These are phyloP conservation scores for Drepanosiphum platanoidis DNA, from an alignment of 2,888 invertebrate genomes.

Conservation along the genomic window DNA sequence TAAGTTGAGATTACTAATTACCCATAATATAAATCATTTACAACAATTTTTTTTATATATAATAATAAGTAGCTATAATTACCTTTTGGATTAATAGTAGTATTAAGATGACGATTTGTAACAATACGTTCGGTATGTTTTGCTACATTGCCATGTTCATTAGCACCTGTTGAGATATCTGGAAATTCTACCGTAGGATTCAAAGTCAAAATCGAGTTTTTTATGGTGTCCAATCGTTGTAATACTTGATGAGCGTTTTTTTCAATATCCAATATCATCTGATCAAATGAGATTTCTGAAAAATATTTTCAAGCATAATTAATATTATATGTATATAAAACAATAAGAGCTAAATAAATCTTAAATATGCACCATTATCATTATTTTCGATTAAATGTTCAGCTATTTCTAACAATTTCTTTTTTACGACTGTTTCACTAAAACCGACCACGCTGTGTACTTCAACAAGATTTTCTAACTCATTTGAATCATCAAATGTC, in stretches of 20 bases:
- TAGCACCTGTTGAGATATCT: background rate
- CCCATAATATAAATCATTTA: background rate
- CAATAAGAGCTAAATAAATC: background rate
- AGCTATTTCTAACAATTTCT: slow-evolving; percentile 25
- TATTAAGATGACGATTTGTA: background rate
- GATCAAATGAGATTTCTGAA: slow-evolving; percentile 19
- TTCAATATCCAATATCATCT: slow-evolving; percentile 34
- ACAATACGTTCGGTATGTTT: background rate
- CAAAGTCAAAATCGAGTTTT: slow-evolving; percentile 4
- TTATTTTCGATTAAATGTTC: background rate
- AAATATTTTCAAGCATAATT: slow-evolving; percentile 2
- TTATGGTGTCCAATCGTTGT: slow-evolving; percentile 1
- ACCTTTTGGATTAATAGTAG: slow-evolving; percentile 15
- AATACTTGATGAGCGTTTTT: slow-evolving; percentile 9
- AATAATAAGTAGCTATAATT: too few relatives aligned
- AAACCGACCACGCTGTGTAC: slow-evolving; percentile 21
- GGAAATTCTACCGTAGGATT: slow-evolving; percentile 12
- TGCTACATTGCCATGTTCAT: background rate
- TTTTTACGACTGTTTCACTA: slow-evolving; percentile 15
- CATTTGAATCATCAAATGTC: background rate
- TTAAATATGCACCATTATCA: slow-evolving; percentile 15
- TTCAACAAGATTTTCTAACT: slow-evolving; percentile 30
- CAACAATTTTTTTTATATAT: background rate
- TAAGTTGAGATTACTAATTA: background rate
- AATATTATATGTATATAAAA: too few relatives aligned